Evolutionary conservation across 30 jellyfish, hydroid and myxozoan species (phyloP), one percentile per base, ranked within the genome.

Genomic region (Sanderia malayensis): DNA sequence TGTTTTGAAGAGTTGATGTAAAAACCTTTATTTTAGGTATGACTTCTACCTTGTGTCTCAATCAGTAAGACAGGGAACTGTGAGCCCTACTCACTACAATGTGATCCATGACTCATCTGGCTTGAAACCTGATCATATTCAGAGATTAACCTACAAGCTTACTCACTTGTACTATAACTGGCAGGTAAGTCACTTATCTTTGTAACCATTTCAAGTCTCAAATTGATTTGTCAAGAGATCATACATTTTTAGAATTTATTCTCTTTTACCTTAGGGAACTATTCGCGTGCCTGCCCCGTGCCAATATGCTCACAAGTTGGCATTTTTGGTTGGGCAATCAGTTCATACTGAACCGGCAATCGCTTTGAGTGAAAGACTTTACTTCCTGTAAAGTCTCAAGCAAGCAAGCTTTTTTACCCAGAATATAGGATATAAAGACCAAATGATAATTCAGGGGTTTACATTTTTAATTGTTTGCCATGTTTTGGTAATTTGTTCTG

Each of bases 201-300:
- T n/a, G n/a, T n/a, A n/a, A n/a, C n/a, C n/a, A n/a, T n/a, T n/a
- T n/a, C n/a, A n/a, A n/a, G n/a, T n/a, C n/a, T n/a, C n/a, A n/a
- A n/a, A n/a, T n/a, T n/a, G n/a, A n/a, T n/a, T n/a, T n/a, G n/a
- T n/a, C n/a, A n/a, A n/a, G n/a, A n/a, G n/a, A n/a, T n/a, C n/a
- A n/a, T n/a, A n/a, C n/a, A n/a, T n/a, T n/a, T n/a, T n/a, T n/a
- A n/a, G n/a, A n/a, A n/a, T n/a, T n/a, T n/a, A n/a, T n/a, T n/a
- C 46, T 10, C 65, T 65, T 30, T 59, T 41, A 27, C 53, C 70
- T 33, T 76, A 90, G 98, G 99, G 99, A 19, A 94, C 99, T 24
- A 87, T 94, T 74, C 96, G 97, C 25, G 99, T 94, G 18, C 99
- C 99, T 22, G 99, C 99, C 28, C 99, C 99, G 0, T 94, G 99